phyloP scores from a whole-genome alignment of 1,140 invertebrate genomes.

The Aleiodes sp. region DNA sequence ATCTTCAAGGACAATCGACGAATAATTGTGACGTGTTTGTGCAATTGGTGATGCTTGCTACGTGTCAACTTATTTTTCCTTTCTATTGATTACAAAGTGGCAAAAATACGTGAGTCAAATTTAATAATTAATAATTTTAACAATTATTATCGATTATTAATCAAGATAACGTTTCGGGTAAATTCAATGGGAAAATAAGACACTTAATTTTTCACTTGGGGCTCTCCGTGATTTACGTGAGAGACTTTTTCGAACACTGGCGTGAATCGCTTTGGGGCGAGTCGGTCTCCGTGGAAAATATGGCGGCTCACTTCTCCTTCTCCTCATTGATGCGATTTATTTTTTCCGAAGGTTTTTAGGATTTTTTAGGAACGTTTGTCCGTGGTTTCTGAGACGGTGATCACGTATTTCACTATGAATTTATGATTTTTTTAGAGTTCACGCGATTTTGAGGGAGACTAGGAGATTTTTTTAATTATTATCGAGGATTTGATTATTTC shows the following conservation, averaged over 20 bases:
- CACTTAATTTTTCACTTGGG: no score
- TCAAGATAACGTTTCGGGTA: background rate
- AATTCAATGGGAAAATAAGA: no score
- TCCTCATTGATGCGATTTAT: no score
- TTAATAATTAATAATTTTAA: background rate
- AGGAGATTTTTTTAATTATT: background rate
- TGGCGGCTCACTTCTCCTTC: no score
- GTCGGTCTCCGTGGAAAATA: no score
- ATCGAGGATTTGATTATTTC: background rate
- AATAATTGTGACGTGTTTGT: background rate
- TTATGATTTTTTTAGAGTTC: background rate
- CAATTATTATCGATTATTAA: background rate
- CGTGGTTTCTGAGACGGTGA: no score
- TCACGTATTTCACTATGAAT: background rate
- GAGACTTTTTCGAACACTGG: no score
- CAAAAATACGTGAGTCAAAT: slow-evolving; percentile 18
- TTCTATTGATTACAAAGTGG: background rate
- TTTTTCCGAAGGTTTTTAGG: no score
- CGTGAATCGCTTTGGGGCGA: no score
- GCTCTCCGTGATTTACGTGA: no score
- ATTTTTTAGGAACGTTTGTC: no score
- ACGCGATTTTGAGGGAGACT: background rate
- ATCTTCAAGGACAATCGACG: background rate
- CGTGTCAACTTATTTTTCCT: background rate
- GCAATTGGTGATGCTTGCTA: background rate